Evolutionary conservation across 2,113 vertebrate genomes (phyloP).

Genomic region (Tor tambroides): DNA sequence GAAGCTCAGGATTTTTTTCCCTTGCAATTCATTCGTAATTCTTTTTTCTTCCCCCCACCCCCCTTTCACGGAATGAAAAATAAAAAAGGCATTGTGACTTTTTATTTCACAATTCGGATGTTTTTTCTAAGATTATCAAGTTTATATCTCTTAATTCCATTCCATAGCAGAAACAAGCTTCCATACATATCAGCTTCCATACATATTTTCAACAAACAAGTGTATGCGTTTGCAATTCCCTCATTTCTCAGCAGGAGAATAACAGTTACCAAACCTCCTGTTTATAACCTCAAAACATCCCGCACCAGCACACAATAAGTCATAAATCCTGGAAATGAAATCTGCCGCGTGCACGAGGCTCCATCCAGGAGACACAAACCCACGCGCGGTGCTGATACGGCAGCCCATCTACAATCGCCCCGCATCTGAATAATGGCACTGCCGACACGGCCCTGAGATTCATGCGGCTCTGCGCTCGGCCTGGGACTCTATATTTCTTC

Average conservation of each 20-base stretch:
- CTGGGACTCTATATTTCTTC: constrained; percentile 21
- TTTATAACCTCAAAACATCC: constrained; percentile 36
- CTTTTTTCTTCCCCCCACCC: no score
- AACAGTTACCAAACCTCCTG: not conserved
- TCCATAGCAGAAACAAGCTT: not conserved
- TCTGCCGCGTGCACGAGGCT: not conserved
- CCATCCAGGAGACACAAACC: constrained; percentile 11
- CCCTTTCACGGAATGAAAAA: not conserved
- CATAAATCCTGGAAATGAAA: constrained; percentile 58
- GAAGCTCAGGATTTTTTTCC: no score
- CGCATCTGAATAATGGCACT: constrained; percentile 47
- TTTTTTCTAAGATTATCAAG: not conserved
- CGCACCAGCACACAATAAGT: constrained; percentile 23
- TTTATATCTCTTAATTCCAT: not conserved
- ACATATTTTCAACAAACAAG: constrained; percentile 5
- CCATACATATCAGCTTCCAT: not conserved
- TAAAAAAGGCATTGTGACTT: not conserved
- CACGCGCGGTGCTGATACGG: constrained; percentile 9
- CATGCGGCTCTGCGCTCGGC: constrained; percentile 1
- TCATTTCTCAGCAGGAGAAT: not conserved
- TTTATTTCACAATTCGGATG: not conserved
- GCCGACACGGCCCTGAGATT: not conserved
- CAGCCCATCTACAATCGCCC: constrained; percentile 18
- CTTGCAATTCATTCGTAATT: no score
- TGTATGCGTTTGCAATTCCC: constrained; percentile 32